Conservation (phyloP, 30 jellyfish, hydroid and myxozoan genomes). For the Hydra vulgaris region DNA sequence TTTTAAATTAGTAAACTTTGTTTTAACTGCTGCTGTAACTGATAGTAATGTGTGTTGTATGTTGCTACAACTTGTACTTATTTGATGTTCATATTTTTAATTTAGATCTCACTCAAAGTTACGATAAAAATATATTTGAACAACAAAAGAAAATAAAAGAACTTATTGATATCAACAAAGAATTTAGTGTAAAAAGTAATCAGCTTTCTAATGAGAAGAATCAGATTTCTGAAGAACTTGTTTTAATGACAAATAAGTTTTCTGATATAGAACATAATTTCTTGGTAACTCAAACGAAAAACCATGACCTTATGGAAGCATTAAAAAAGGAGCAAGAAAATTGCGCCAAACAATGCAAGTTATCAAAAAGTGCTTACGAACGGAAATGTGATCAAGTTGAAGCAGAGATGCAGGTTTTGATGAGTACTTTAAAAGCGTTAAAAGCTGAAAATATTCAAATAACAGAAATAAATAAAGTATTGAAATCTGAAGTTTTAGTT, state of each 20-base stretch:
- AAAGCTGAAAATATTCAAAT: slow-evolving; percentile 12
- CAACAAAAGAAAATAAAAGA: background rate
- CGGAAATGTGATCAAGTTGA: slow-evolving; percentile 9
- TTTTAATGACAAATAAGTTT: background rate
- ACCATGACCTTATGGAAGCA: background rate
- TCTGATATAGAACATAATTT: background rate
- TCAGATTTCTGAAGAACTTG: background rate
- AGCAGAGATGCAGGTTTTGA: background rate
- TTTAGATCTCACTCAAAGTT: background rate
- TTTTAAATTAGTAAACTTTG: no score
- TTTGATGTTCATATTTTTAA: background rate
- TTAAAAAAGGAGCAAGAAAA: slow-evolving; percentile 2
- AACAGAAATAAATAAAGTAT: background rate
- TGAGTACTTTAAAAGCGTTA: background rate
- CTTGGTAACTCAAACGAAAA: background rate
- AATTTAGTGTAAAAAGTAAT: background rate
- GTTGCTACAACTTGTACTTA: no score
- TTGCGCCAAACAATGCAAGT: background rate
- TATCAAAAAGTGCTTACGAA: slow-evolving; percentile 9
- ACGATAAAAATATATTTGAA: background rate
- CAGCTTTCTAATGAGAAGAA: background rate
- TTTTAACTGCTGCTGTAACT: no score
- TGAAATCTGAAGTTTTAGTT: background rate
- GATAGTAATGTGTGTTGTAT: no score
- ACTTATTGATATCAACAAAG: background rate